A percentile compares a stretch with the other conserved stretches of the same genome.
Evolutionary conservation across 1,140 invertebrate genomes (phyloP).

Genomic region (Hyphantria cunea): DNA sequence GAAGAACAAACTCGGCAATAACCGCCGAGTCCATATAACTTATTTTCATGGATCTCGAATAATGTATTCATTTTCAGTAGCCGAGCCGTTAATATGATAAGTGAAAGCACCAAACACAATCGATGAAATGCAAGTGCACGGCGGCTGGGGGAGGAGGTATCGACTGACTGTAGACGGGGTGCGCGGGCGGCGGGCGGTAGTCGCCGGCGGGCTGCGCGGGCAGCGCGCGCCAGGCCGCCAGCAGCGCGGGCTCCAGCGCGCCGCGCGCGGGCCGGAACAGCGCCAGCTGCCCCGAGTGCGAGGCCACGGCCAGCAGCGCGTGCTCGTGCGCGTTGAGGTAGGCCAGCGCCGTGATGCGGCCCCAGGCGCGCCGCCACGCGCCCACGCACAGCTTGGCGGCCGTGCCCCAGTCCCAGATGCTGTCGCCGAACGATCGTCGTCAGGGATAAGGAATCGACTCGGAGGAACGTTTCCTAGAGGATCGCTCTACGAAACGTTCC

Average conservation of each 20-base stretch:
- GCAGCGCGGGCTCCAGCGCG: constrained; percentile 83
- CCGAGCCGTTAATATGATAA: too few species aligned
- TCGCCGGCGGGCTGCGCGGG: constrained; percentile 83
- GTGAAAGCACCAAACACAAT: too few species aligned
- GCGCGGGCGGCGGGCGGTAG: constrained; percentile 65
- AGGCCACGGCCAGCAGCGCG: constrained; percentile 87
- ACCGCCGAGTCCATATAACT: too few species aligned
- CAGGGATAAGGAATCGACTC: too few species aligned
- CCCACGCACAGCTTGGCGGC: constrained; percentile 84
- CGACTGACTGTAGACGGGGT: constrained; percentile 65
- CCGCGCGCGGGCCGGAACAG: constrained; percentile 81
- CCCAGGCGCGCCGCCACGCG: constrained; percentile 71
- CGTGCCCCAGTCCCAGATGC: constrained; percentile 88
- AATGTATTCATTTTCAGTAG: too few species aligned
- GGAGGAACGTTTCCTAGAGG: too few species aligned
- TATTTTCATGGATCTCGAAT: too few species aligned
- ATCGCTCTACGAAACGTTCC: too few species aligned
- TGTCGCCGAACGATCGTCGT: constrained; percentile 52
- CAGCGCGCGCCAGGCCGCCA: constrained; percentile 92
- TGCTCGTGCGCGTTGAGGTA: constrained; percentile 95
- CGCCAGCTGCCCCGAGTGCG: constrained; percentile 90
- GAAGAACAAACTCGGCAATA: too few species aligned
- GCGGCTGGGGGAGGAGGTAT: background rate
- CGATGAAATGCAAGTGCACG: background rate
- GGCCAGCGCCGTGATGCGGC: constrained; percentile 90